Base-by-base conservation (phyloP, 1,140 invertebrate species). In the Rhyzopertha dominica region DNA sequence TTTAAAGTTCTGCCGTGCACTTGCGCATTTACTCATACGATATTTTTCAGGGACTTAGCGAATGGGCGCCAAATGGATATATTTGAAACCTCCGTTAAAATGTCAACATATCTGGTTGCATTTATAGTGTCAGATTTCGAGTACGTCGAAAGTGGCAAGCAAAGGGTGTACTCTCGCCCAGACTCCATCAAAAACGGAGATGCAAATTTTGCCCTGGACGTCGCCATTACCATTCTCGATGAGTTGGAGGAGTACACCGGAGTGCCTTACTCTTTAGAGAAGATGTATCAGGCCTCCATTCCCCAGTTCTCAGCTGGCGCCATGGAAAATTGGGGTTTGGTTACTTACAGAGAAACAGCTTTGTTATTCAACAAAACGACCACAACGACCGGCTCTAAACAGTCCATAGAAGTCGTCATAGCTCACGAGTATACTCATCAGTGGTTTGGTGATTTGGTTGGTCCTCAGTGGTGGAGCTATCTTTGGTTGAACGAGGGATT, bases 251-350 rank as follows among this genome's bases (percentile, higher is more conserved):
- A n/a, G n/a, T n/a, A n/a, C n/a, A n/a, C n/a, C n/a, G n/a, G n/a
- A n/a, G n/a, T n/a, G n/a, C n/a, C n/a, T n/a, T n/a, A n/a, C n/a
- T n/a, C n/a, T n/a, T n/a, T n/a, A n/a, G n/a, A 1, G 2, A 24
- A 77, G 53, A 55, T 73, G 50, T 77, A 84, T 54, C 74, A 84
- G 58, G 71, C 85, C 22, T 74, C 79, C n/a, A 74, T 85, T 23
- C 81, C 82, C 1, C 75, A 86, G 64, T 93, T 92, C 67, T 72
- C 74, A 1, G 80, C 87, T 0, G 87, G 84, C 20, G 90, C 87
- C 17, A 89, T 91, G 85, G 87, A 90, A 62, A 88, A 90, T 67
- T 91, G 85, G 80, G 80, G 80, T 7, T 58, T 82, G 0, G 70
- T 81, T 1, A 78, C 74, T 2, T 82, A 77, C 37, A 79, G 82